These are phyloP conservation scores for Polymixis lichenea DNA, from an alignment of 2,888 invertebrate species.

Conservation along the genomic window DNA sequence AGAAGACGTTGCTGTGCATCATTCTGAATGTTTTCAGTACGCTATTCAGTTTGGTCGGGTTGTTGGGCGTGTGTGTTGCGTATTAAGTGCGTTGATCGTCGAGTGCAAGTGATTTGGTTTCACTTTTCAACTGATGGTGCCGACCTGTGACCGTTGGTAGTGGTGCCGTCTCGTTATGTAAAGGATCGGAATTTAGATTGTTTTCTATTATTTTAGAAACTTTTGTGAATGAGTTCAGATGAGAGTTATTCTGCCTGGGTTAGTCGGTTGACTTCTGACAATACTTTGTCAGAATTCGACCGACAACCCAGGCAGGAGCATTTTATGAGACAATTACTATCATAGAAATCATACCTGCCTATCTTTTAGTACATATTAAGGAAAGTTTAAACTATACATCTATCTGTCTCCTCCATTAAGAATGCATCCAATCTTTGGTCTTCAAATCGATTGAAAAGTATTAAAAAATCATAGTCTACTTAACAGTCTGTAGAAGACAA, in stretches of 20 bases:
- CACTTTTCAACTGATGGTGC: constrained; percentile 55
- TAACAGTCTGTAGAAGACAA: neutral
- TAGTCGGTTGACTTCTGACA: no score
- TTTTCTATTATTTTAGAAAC: constrained; percentile 29
- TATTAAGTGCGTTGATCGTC: constrained; percentile 30
- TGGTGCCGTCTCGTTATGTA: constrained; percentile 32
- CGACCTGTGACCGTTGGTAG: constrained; percentile 30
- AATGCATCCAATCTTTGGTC: constrained; percentile 1
- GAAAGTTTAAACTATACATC: neutral
- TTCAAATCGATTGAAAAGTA: constrained; percentile 5
- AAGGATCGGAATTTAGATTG: constrained; percentile 18
- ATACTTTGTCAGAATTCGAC: neutral
- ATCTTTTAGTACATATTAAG: neutral
- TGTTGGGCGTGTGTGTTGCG: constrained; percentile 19
- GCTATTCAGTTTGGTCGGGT: neutral
- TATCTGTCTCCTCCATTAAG: neutral
- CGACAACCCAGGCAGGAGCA: neutral
- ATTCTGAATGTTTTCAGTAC: neutral
- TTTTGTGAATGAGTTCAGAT: neutral
- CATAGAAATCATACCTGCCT: neutral
- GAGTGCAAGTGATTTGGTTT: constrained; percentile 52
- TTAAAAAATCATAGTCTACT: constrained; percentile 35
- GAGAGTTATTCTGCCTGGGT: no score
- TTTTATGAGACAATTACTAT: neutral
- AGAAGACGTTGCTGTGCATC: neutral